Percentiles rank a stretch among this genome's conserved stretches.
Conservation (phyloP, 2,797 vertebrate genomes). For the Bradypodion pumilum region DNA sequence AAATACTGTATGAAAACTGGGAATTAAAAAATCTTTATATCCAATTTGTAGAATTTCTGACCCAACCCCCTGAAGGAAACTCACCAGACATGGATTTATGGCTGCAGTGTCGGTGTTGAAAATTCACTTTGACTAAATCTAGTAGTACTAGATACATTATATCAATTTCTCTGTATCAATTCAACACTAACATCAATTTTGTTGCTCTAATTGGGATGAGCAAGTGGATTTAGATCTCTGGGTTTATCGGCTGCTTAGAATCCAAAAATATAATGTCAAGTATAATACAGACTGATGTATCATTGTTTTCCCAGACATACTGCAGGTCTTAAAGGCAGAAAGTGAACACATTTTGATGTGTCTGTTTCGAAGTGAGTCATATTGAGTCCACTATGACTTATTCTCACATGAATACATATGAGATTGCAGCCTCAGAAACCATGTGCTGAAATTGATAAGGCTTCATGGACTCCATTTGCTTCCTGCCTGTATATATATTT, state of each 20-base stretch:
- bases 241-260: not conserved
- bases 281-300: not conserved
- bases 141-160: no score
- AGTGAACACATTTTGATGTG: not conserved
- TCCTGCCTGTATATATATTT: not conserved
- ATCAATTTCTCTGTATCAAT: no score
- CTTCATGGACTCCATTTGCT: not conserved
- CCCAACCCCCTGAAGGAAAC: not conserved
- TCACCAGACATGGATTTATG: not conserved
- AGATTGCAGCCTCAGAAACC: not conserved
- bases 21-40: not conserved
- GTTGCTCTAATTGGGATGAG: no score
- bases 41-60: not conserved
- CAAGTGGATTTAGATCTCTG: no score
- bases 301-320: not conserved
- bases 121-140: not conserved
- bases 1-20: not conserved
- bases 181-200: no score
- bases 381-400: not conserved
- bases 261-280: not conserved
- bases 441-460: not conserved
- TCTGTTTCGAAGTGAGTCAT: not conserved
- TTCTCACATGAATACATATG: not conserved
- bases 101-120: not conserved
- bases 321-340: not conserved